Evolutionary conservation across 2,888 invertebrate genomes (phyloP), one percentile per base, ranked within the genome.

Genomic region (Polylopha cassiicola): DNA sequence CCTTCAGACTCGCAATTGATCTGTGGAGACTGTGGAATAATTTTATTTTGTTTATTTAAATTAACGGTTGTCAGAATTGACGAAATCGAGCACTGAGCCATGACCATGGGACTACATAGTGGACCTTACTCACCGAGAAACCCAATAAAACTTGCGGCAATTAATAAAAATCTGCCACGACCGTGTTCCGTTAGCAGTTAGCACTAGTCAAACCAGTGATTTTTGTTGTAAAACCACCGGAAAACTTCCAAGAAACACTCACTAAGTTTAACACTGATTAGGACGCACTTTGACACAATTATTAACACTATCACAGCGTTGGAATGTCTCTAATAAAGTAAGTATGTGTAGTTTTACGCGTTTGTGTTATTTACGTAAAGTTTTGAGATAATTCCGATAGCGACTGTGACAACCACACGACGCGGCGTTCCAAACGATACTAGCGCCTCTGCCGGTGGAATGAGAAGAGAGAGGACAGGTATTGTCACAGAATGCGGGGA

Each of bases 141-240:
- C 60, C 64, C 58, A 69, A 70, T 70, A 70, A 53, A 70, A 72
- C 60, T 61, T 57, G 62, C 53, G 28, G 32, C 43, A 41, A 43
- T 29, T 27, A 39, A 41, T 37, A 31, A 39, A 63, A 75, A 75
- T 76, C 75, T 73, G 65, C 66, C 57, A 56, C 62, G 57, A 65
- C 57, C 53, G 54, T 65, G 75, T 74, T 75, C 74, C 74, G 75
- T 71, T 72, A 67, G 62, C 58, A 63, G 75, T 71, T 72, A 67
- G 62, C 58, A 63, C 62, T 61, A 68, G 69, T 75, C 73, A 81
- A 71, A 65, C 65, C 60, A 63, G 73, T 56, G 71, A 74, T 81
- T 81, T 76, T 62, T 56, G 50, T 58, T 53, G 46, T 54, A 73
- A 78, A 81, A 81, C 55, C 75, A 65, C 76, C 63, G 53, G 50